Conservation (phyloP, 1,140 invertebrate species). For the Formica selysi region DNA sequence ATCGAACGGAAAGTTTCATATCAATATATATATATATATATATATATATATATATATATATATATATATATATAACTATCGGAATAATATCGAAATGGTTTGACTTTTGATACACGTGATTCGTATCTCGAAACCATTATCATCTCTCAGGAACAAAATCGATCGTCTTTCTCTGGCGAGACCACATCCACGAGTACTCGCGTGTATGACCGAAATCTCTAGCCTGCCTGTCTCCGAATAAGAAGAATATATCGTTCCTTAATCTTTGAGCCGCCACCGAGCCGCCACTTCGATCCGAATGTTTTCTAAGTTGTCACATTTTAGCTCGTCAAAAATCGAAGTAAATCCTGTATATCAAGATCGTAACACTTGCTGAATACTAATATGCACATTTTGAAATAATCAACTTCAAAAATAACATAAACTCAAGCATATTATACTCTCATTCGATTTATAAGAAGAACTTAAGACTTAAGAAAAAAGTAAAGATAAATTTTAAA, state of each 20-base stretch:
- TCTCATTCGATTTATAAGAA: no score
- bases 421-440: background rate
- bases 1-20: background rate
- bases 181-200: background rate
- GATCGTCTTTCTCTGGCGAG: background rate
- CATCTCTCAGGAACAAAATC: background rate
- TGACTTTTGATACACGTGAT: background rate
- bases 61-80: background rate
- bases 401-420: background rate
- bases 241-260: slow-evolving; percentile 4
- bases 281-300: background rate
- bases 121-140: background rate
- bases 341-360: background rate
- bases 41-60: no score
- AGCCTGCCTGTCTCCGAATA: background rate
- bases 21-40: no score
- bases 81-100: background rate
- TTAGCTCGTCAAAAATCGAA: background rate
- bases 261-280: background rate
- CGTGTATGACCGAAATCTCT: background rate
- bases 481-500: no score
- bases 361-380: background rate
- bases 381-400: background rate
- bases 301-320: background rate
- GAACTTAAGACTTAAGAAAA: no score